Base-by-base conservation (phyloP, 1,140 invertebrate genomes). In the Arion vulgaris region DNA sequence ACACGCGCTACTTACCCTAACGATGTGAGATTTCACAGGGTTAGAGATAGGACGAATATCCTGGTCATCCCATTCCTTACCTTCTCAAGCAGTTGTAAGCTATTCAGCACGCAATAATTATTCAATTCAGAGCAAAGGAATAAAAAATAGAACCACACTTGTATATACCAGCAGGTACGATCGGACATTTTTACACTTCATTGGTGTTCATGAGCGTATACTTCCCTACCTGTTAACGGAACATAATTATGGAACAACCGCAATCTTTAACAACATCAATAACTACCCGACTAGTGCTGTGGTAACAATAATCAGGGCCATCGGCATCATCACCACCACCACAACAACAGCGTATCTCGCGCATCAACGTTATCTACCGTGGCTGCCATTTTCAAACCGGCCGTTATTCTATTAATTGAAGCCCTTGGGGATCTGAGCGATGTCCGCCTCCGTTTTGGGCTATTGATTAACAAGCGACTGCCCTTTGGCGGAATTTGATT, bases 401-500 rank as follows among this genome's bases (percentile, higher is more conserved):
- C 62, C 5, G 62, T 32, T 32, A 23, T 32, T 28, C n/a, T 66
- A 32, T 66, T 28, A 32, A 7, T 66, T 9, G 62, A 66, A 32
- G 19, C 62, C 62, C 28, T 0, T 23, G 28, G 62, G 62, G 28
- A 32, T 28, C 7, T 19, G 51, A 17, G 17, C n/a, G 11, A 2
- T 5, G n/a, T 32, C 28, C 28, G 62, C 28, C 62, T 32, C n/a
- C 7, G 11, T 28, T 11, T 62, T 23, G 62, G 62, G n/a, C 62
- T 17, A 66, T 66, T 66, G 62, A 66, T 66, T 32, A 15, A 34
- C 62, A 11, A 66, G 62, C 28, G n/a, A 17, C 62, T 32, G 28
- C n/a, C 62, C 62, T 66, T 66, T 66, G 62, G n/a, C n/a, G 28
- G 62, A 34, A 66, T 66, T 66, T 66, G 62, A 66, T 66, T 66